phyloP scores from a whole-genome alignment of 2,113 vertebrate genomes.

The Haemorhous mexicanus region DNA sequence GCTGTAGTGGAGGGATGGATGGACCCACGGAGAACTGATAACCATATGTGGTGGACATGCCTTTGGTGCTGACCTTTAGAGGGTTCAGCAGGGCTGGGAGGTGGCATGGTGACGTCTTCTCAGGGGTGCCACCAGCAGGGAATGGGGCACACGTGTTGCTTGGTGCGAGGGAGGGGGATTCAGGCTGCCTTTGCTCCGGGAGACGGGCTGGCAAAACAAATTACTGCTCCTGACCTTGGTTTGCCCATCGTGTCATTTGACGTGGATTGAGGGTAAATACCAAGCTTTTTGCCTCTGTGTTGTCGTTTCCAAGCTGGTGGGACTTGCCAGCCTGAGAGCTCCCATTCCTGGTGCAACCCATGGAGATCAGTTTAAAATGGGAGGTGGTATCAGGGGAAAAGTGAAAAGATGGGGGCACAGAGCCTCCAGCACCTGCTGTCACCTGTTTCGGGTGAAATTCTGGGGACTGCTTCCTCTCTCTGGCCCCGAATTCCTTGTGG shows the following conservation, averaged over 20 bases:
- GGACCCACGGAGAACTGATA: constrained; percentile 36
- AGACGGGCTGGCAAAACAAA: not conserved
- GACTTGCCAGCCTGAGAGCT: not conserved
- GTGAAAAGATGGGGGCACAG: not conserved
- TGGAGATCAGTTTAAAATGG: not conserved
- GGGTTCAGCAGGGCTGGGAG: constrained; percentile 2
- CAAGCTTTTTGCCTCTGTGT: not conserved
- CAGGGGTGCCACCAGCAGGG: not conserved
- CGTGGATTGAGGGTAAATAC: not conserved
- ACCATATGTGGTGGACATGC: constrained; percentile 63
- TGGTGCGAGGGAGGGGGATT: not conserved
- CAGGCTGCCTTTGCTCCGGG: not conserved
- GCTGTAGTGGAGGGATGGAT: constrained; percentile 35
- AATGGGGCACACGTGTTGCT: not conserved
- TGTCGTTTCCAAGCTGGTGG: not conserved
- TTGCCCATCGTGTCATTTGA: not conserved
- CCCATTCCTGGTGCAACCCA: not conserved
- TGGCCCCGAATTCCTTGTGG: rapidly evolving
- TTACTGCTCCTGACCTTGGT: not conserved
- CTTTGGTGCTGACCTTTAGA: constrained; percentile 37
- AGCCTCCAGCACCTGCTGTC: not conserved
- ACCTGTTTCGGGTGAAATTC: not conserved
- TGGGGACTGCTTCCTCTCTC: not conserved
- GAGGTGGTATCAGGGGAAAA: not conserved
- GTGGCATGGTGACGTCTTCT: not conserved